Conservation (phyloP, 2,797 vertebrate genomes). For the Cirrhinus mrigala region DNA sequence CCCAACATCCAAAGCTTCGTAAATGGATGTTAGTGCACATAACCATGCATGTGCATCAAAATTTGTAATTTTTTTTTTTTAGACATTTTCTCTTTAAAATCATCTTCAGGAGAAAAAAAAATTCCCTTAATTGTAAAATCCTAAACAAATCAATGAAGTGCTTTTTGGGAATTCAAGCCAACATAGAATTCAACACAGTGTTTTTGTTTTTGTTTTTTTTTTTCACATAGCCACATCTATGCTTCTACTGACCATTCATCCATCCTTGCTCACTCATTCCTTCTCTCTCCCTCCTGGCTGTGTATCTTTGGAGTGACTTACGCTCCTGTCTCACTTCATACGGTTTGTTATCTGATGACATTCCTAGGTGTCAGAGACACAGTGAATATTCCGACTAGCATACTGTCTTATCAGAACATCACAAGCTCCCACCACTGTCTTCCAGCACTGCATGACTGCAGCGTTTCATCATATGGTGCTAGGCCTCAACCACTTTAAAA, state of each 20-base stretch:
- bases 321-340: constrained; percentile 59
- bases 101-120: background rate
- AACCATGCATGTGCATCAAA: background rate
- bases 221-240: constrained; percentile 14
- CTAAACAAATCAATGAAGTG: background rate
- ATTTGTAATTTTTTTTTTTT: background rate
- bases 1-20: too few relatives aligned
- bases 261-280: constrained; percentile 6
- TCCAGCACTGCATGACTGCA: constrained; percentile 45
- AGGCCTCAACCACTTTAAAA: constrained; percentile 26
- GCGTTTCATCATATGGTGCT: constrained; percentile 41
- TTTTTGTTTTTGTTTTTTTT: too few relatives aligned
- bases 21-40: too few relatives aligned
- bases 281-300: constrained; percentile 22
- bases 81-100: background rate
- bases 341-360: constrained; percentile 64
- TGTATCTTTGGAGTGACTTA: constrained; percentile 52
- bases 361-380: constrained; percentile 65
- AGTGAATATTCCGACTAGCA: constrained; percentile 58
- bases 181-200: too few relatives aligned
- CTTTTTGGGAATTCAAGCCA: background rate
- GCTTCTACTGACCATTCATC: constrained; percentile 42
- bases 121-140: background rate
- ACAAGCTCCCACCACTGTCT: constrained; percentile 51
- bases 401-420: constrained; percentile 63